phyloP scores from a whole-genome alignment of 2,113 vertebrate species.

The Actenoides hombroni region DNA sequence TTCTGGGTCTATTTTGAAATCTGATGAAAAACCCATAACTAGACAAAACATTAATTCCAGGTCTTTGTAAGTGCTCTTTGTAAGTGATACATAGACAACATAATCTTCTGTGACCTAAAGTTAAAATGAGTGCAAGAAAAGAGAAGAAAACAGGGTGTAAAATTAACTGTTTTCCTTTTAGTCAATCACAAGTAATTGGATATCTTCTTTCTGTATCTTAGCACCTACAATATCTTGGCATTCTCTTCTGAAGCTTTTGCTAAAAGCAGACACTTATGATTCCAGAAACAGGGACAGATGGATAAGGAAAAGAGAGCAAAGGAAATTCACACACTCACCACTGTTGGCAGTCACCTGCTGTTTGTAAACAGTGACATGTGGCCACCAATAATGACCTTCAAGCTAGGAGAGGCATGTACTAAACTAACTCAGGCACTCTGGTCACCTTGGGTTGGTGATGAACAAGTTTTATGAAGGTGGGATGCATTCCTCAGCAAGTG shows the following conservation, averaged over 20 bases:
- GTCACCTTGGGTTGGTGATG: background rate
- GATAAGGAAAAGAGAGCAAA: constrained; percentile 51
- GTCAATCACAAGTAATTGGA: background rate
- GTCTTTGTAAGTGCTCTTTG: constrained; percentile 53
- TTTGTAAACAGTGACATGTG: constrained; percentile 78
- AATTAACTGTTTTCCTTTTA: background rate
- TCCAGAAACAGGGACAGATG: constrained; percentile 67
- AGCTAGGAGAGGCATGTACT: constrained; percentile 26
- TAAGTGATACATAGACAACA: background rate
- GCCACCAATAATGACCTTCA: constrained; percentile 75
- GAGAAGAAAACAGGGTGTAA: background rate
- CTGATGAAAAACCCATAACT: background rate
- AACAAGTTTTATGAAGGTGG: background rate
- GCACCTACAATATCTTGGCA: background rate
- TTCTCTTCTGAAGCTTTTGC: background rate
- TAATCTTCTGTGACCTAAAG: background rate
- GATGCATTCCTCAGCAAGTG: background rate
- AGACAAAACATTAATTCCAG: constrained; percentile 2
- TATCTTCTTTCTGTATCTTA: background rate
- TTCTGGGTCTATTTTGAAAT: background rate
- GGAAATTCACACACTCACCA: constrained; percentile 57
- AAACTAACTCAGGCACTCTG: background rate
- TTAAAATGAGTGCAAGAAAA: background rate
- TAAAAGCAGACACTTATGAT: background rate
- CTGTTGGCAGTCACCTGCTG: constrained; percentile 74